Base-by-base conservation (phyloP, 1,140 invertebrate species). In the Rhizoglyphus robini region DNA sequence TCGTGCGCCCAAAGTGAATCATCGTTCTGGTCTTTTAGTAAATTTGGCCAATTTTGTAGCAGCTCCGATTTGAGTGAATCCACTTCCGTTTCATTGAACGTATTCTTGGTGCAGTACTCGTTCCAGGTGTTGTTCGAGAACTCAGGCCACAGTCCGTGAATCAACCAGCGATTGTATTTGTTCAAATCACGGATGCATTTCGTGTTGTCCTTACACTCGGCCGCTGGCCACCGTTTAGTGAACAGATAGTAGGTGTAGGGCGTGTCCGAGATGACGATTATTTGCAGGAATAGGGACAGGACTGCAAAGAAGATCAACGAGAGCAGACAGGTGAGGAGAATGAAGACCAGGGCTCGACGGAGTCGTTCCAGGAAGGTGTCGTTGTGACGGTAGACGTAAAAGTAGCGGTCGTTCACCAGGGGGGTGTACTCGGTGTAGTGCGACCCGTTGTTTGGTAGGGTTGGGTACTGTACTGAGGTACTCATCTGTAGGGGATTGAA, bases 1-100 rank as follows among this genome's bases (percentile, higher is more conserved):
- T 69, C 68, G 32, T 69, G 68, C 30, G 30, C 31, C 69, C 69
- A 69, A n/a, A 69, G 46, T 36, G 66, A 61, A 61, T 69, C 58
- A 23, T 51, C 49, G 15, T n/a, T 32, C n/a, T 49, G 27, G 58
- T 25, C 30, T 20, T 32, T 11, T 15, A 47, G 29, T 27, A 70
- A 57, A 32, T 65, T 69, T 13, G 69, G 63, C 69, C 69, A 69
- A 41, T 64, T 49, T 15, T 8, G 31, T 20, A 68, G 32, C 23
- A 69, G 65, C 11, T 68, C 2, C n/a, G 38, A 18, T 5, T 31
- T 15, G 11, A 69, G 18, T 15, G 51, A 20, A 13, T 62, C 36
- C 3, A 58, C 49, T 38, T 69, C 25, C 27, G 31, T 46, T 62
- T 27, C 15, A 34, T 65, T 47, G 4, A 41, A 41, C 4, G 11